A percentile compares a stretch with the other conserved stretches of the same genome.
phyloP scores from a whole-genome alignment of 1,140 invertebrate genomes.

The Apis laboriosa region DNA sequence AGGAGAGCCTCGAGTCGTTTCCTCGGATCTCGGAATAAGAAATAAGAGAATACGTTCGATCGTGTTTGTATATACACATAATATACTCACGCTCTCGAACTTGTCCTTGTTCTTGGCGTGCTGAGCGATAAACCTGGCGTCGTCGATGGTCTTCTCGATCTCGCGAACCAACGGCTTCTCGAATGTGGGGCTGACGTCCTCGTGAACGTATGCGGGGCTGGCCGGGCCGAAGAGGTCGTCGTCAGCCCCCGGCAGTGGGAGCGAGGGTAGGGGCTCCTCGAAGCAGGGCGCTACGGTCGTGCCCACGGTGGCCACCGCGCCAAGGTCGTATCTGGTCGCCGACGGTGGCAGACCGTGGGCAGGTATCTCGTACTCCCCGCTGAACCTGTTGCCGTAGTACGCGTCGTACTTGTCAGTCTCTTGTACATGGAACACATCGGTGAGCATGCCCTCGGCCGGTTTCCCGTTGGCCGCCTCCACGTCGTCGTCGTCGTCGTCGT shows the following conservation, averaged over 20 bases:
- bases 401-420: conserved; percentile 87
- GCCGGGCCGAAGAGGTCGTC: conserved; percentile 90
- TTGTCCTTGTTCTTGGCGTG: conserved; percentile 96
- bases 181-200: conserved; percentile 89
- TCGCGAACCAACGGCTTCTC: conserved; percentile 88
- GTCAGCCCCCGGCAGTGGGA: conserved; percentile 87
- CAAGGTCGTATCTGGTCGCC: conserved; percentile 73
- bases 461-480: conserved; percentile 79
- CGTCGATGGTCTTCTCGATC: conserved; percentile 93
- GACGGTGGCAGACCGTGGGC: conserved; percentile 74
- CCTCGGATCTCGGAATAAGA: too few species aligned
- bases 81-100: conserved; percentile 91
- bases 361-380: conserved; percentile 87
- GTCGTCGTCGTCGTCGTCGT: conserved; percentile 83
- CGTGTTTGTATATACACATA: too few species aligned
- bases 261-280: conserved; percentile 85
- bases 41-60: too few species aligned
- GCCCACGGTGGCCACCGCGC: conserved; percentile 81
- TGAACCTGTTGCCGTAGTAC: conserved; percentile 85
- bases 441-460: conserved; percentile 85
- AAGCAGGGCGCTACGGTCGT: conserved; percentile 82
- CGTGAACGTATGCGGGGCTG: conserved; percentile 81
- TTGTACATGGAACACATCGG: conserved; percentile 87
- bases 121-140: conserved; percentile 95
- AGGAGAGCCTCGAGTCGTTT: not conserved